Evolutionary conservation across 2,888 invertebrate genomes (phyloP).

Genomic region (Meteorus cinctellus): DNA sequence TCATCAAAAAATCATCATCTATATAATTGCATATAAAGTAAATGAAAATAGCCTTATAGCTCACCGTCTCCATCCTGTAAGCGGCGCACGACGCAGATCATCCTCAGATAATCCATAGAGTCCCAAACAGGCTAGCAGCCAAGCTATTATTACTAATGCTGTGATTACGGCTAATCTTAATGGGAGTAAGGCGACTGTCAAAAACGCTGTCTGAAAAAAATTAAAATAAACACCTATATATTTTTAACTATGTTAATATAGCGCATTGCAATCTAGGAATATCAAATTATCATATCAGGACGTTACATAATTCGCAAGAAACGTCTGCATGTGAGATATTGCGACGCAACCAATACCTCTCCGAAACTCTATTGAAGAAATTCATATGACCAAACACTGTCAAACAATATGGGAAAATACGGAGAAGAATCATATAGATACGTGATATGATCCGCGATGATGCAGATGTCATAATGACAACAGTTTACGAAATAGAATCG

Average conservation of each 20-base stretch:
- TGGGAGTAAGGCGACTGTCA: constrained; percentile 89
- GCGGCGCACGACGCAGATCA: constrained; percentile 84
- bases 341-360: neutral
- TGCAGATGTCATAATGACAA: too few relatives aligned
- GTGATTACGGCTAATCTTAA: constrained; percentile 86
- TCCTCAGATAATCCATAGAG: constrained; percentile 87
- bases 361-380: too few relatives aligned
- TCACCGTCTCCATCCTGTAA: constrained; percentile 94
- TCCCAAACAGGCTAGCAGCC: constrained; percentile 89
- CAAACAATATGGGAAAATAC: too few relatives aligned
- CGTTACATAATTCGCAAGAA: too few relatives aligned
- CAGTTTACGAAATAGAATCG: too few relatives aligned
- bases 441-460: too few relatives aligned
- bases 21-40: neutral
- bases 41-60: constrained; percentile 55
- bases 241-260: neutral
- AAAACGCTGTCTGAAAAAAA: constrained; percentile 83
- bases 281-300: too few relatives aligned
- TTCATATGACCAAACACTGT: too few relatives aligned
- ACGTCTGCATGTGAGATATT: too few relatives aligned
- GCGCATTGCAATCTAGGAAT: too few relatives aligned
- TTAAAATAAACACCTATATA: neutral
- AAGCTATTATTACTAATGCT: constrained; percentile 85
- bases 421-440: too few relatives aligned
- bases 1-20: neutral